phyloP scores from a whole-genome alignment of 2,888 invertebrate species.

The Andrena camellia region DNA sequence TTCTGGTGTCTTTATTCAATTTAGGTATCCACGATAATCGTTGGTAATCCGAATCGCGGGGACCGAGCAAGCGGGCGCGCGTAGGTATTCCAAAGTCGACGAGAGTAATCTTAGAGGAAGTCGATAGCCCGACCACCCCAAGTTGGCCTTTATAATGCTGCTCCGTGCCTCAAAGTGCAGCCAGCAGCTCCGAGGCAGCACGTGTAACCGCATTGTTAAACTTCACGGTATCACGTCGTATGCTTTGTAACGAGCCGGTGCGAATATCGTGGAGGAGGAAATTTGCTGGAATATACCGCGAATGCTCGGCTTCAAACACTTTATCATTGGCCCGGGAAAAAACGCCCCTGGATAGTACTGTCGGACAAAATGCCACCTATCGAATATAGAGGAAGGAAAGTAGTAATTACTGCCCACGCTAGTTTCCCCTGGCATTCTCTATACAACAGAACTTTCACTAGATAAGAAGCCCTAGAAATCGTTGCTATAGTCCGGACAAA shows the following conservation, averaged over 20 bases:
- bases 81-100: constrained; percentile 20
- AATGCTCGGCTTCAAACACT: constrained; percentile 34
- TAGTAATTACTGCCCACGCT: background rate
- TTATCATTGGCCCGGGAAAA: constrained; percentile 20
- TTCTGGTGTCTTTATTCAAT: background rate
- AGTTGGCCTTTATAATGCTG: constrained; percentile 48
- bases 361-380: background rate
- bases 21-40: background rate
- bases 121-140: constrained; percentile 12
- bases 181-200: constrained; percentile 40
- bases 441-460: constrained; percentile 13
- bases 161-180: constrained; percentile 44
- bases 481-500: background rate
- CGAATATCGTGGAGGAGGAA: constrained; percentile 36
- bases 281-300: constrained; percentile 39
- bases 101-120: constrained; percentile 48
- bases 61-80: background rate
- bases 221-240: constrained; percentile 45
- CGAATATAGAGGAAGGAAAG: background rate
- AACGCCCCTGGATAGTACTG: background rate
- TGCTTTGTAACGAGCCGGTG: constrained; percentile 29
- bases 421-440: constrained; percentile 13
- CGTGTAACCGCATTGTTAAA: constrained; percentile 67
- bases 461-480: constrained; percentile 51
- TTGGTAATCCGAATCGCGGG: background rate